Conservation (phyloP, 2,113 vertebrate species). For the Tamias sibiricus region DNA sequence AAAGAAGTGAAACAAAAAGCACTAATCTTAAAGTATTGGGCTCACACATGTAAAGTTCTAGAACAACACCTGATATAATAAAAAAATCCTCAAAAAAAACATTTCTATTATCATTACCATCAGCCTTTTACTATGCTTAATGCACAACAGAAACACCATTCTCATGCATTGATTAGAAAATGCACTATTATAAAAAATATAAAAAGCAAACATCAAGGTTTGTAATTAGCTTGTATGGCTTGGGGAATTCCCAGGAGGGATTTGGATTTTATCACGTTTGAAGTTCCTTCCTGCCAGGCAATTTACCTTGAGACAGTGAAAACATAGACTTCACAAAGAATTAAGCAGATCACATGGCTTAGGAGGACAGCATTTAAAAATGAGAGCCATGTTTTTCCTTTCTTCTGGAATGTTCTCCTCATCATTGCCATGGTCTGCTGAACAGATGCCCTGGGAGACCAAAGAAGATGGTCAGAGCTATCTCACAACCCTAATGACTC, state of each 20-base stretch:
- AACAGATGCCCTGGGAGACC: not conserved
- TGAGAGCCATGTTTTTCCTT: not conserved
- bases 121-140: not conserved
- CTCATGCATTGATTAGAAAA: not conserved
- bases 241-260: not conserved
- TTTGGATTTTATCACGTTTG: conserved; percentile 32
- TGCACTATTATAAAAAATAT: not conserved
- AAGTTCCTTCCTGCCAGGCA: not conserved
- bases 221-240: not conserved
- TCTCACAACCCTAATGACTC: not conserved
- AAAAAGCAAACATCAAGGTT: not conserved
- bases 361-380: not conserved
- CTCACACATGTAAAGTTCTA: not conserved
- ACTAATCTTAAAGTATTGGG: not conserved
- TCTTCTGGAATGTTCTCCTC: not conserved
- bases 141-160: not conserved
- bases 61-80: no score
- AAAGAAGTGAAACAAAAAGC: not conserved
- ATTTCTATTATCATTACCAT: not conserved
- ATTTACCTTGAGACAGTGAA: conserved; percentile 16
- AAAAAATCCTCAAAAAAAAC: not conserved
- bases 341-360: not conserved
- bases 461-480: not conserved
- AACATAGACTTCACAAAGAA: conserved; percentile 23
- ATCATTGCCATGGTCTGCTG: not conserved